Evolutionary conservation across 2,113 vertebrate species (phyloP), one percentile per base, ranked within the genome.

Genomic region (Anas platyrhynchos): DNA sequence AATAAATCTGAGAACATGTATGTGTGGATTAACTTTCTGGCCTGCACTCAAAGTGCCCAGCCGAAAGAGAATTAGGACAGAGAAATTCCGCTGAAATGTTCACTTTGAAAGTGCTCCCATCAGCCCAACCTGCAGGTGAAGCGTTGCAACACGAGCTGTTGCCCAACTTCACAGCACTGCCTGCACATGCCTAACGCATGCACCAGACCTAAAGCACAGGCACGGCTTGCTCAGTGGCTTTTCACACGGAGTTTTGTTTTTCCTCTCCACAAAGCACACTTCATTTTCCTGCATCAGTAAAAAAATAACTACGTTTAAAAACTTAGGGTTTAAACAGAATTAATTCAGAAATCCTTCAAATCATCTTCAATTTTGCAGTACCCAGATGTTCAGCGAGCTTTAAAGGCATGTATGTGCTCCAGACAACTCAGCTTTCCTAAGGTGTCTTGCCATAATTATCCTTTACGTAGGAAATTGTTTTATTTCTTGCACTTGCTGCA

Each of bases 41-140:
- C 94, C 81, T 18, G 5, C 41, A 52, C 29, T 91, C 96, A 96
- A 89, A 78, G 67, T 79, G 67, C 78, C 91, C 83, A 80, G 91
- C 77, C 93, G 96, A 89, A 81, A 76, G 80, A 72, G 81, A 91
- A 92, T 62, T 81, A 92, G 93, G 94, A 92, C 93, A 87, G 71
- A 85, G 54, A 96, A 97, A 96, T 96, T 94, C 91, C 94, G 79
- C 83, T 67, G 94, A 93, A 95, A 93, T 26, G 10, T 59, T 92
- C 91, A 62, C 95, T 97, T 93, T 93, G 92, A 93, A 96, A 61
- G 5, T 11, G 67, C 92, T 96, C 86, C 91, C 93, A 91, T 79
- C 74, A 91, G 91, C 88, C 55, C 7, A 92, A 96, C 71, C 92
- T 96, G 96, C 96, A 96, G 96, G 96, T 96, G 94, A 96, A 89